phyloP scores from a whole-genome alignment of 2,888 invertebrate species.

The Girardia tigrina region DNA sequence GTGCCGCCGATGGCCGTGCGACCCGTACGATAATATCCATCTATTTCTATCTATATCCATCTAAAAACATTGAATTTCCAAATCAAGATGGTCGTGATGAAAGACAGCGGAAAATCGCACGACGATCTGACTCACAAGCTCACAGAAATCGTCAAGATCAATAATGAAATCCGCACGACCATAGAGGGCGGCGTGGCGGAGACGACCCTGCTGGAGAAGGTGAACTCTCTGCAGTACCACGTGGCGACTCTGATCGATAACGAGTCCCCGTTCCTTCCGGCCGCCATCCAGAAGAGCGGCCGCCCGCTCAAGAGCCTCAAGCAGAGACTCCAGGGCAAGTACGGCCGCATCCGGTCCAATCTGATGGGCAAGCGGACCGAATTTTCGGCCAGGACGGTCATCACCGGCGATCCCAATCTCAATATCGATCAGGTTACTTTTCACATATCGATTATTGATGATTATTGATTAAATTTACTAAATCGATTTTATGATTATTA shows the following conservation, averaged over 20 bases:
- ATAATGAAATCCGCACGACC: conserved; percentile 82
- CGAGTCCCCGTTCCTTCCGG: conserved; percentile 90
- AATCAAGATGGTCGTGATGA: conserved; percentile 95
- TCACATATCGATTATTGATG: conserved; percentile 82
- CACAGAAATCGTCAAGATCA: conserved; percentile 91
- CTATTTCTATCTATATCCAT: too few species aligned
- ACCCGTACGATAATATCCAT: too few species aligned
- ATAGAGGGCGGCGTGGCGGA: conserved; percentile 91
- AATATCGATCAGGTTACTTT: conserved; percentile 95
- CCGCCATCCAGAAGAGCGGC: conserved; percentile 94
- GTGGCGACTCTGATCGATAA: conserved; percentile 95
- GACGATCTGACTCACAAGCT: conserved; percentile 98
- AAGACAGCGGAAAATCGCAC: conserved; percentile 89
- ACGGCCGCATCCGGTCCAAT: conserved; percentile 94
- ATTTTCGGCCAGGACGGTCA: conserved; percentile 92
- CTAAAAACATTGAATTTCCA: too few species aligned
- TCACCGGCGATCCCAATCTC: conserved; percentile 54
- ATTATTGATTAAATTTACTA: too few species aligned
- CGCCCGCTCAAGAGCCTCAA: conserved; percentile 94
- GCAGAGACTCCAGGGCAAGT: conserved; percentile 84
- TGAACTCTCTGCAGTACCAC: conserved; percentile 92
- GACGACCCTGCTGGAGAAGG: conserved; percentile 87
- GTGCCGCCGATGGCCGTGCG: too few species aligned
- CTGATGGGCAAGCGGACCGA: conserved; percentile 99
- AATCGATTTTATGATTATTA: too few species aligned